phyloP scores from a whole-genome alignment of 2,888 invertebrate genomes.

The Andricus quercusramuli region DNA sequence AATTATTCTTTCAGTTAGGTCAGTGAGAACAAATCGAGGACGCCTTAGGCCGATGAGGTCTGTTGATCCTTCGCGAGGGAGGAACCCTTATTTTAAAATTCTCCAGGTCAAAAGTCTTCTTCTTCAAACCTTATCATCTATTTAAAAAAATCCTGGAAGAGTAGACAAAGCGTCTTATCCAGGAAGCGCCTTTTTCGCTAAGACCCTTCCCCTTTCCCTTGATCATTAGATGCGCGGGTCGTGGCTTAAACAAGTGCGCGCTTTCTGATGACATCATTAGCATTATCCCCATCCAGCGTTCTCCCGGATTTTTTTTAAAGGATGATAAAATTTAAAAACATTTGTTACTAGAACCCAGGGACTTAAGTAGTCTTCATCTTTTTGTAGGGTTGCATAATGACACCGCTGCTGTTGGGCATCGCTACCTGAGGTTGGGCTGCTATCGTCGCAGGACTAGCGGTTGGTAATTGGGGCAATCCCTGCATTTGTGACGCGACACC shows the following conservation, averaged over 20 bases:
- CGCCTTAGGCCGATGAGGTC: slow-evolving; percentile 17
- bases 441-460: slow-evolving; percentile 73
- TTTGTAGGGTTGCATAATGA: slow-evolving; percentile 90
- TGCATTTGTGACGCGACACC: slow-evolving; percentile 79
- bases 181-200: too few relatives aligned
- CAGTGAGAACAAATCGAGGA: not conserved
- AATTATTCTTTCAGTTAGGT: not conserved
- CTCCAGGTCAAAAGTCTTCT: not conserved
- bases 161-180: too few relatives aligned
- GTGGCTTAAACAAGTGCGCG: too few relatives aligned
- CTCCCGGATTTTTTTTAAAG: not conserved
- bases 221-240: too few relatives aligned
- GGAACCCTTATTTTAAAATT: not conserved
- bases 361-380: slow-evolving; percentile 93
- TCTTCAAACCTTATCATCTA: not conserved
- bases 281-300: too few relatives aligned
- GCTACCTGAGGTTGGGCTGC: slow-evolving; percentile 79
- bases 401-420: slow-evolving; percentile 75
- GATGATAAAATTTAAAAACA: not conserved
- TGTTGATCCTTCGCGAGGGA: not conserved
- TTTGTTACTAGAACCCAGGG: not conserved
- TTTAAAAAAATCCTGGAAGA: not conserved
- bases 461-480: slow-evolving; percentile 77
- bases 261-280: too few relatives aligned
- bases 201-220: too few relatives aligned